These are phyloP conservation scores for Ectropis grisescens DNA, from an alignment of 1,140 invertebrate genomes.

Conservation along the genomic window DNA sequence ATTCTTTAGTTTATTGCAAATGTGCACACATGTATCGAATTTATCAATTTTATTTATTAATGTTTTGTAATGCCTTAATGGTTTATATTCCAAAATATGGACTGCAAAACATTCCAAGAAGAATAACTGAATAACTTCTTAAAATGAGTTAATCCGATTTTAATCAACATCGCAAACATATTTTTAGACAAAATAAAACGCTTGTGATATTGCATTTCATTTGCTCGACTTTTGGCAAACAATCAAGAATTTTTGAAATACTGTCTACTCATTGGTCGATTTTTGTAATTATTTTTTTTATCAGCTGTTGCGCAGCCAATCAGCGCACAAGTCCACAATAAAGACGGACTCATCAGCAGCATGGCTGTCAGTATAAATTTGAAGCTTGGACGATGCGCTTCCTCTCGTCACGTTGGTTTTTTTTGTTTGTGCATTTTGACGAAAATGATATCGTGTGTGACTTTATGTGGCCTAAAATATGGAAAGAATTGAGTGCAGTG, in stretches of 20 bases:
- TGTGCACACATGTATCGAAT: no score
- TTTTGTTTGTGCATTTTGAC: conserved; percentile 65
- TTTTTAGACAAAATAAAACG: conserved; percentile 10
- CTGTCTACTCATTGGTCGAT: conserved; percentile 43
- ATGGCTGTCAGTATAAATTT: conserved; percentile 93
- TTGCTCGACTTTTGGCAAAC: conserved; percentile 30
- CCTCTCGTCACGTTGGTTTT: conserved; percentile 74
- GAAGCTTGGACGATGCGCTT: conserved; percentile 83
- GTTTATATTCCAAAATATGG: no score
- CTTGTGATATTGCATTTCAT: conserved; percentile 17
- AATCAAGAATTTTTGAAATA: conserved; percentile 40
- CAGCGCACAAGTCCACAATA: conserved; percentile 74
- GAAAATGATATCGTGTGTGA: conserved; percentile 64
- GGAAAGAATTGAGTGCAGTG: conserved; percentile 55
- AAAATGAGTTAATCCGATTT: no score
- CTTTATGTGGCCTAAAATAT: conserved; percentile 54
- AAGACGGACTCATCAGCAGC: conserved; percentile 83
- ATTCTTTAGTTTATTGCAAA: no score
- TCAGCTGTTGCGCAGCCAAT: conserved; percentile 68
- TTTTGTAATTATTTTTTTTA: conserved; percentile 36
- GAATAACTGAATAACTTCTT: no score
- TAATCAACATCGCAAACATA: no score
- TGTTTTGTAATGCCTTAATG: no score
- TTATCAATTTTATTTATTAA: no score
- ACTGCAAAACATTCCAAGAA: no score